Conservation (phyloP, 2,797 vertebrate genomes). For the Enteromius thamalakanensis region DNA sequence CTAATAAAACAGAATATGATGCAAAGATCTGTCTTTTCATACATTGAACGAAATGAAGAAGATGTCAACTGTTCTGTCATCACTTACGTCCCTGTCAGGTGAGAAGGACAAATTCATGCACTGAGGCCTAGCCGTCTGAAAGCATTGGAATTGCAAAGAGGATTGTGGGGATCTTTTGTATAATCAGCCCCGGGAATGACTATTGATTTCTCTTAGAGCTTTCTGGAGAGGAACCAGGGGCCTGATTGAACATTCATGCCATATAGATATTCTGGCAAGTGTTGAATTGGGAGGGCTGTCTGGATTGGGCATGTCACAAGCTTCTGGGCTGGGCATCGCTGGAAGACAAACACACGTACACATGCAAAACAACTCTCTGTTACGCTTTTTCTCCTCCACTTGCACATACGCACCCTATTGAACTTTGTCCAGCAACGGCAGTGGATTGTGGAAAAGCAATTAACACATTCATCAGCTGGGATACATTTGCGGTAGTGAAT, state of each 20-base stretch:
- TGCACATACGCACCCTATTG: not conserved
- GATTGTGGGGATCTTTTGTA: constrained; percentile 53
- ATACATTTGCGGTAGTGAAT: constrained; percentile 27
- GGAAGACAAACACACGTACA: not conserved
- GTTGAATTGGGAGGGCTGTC: constrained; percentile 39
- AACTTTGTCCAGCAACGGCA: constrained; percentile 45
- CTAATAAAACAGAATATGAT: constrained; percentile 40
- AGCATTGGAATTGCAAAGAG: constrained; percentile 59
- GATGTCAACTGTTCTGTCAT: constrained; percentile 43
- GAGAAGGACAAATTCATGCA: constrained; percentile 42
- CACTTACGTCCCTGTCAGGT: constrained; percentile 43
- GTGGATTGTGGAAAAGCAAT: constrained; percentile 51
- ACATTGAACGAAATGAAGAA: constrained; percentile 30
- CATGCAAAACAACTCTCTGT: constrained; percentile 18
- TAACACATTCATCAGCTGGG: constrained; percentile 50
- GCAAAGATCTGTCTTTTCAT: constrained; percentile 45
- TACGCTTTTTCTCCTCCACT: not conserved
- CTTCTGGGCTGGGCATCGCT: not conserved
- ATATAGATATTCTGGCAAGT: constrained; percentile 42
- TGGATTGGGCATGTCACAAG: constrained; percentile 25
- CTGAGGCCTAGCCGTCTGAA: constrained; percentile 41
- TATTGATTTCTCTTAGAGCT: constrained; percentile 59
- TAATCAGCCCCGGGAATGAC: constrained; percentile 61
- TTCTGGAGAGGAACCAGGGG: constrained; percentile 50
- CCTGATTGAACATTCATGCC: constrained; percentile 55